Evolutionary conservation across 2,888 invertebrate genomes (phyloP).

Genomic region (Mactromeris polynyma): DNA sequence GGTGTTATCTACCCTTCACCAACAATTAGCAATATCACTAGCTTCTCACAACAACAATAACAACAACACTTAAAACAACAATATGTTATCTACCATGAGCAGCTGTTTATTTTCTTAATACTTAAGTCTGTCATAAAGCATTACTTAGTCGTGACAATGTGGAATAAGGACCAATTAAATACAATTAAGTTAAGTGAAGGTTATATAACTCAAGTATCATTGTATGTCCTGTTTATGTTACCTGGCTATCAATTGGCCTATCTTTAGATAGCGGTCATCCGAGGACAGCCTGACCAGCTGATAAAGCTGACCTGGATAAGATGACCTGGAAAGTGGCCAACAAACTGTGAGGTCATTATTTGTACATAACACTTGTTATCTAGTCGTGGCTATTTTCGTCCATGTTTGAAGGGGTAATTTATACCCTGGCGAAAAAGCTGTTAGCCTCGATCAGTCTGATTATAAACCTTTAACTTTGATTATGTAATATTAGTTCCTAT

Average conservation of each 20-base stretch:
- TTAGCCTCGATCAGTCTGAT: too few species aligned
- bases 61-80: not conserved
- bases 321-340: slow-evolving; percentile 48
- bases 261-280: slow-evolving; percentile 30
- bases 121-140: not conserved
- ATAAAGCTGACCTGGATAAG: slow-evolving; percentile 19
- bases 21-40: too few species aligned
- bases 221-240: not conserved
- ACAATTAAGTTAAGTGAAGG: not conserved
- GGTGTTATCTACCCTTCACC: too few species aligned
- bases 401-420: not conserved
- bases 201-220: not conserved
- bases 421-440: not conserved
- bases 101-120: slow-evolving; percentile 5
- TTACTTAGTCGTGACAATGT: not conserved
- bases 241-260: not conserved
- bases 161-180: not conserved
- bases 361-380: slow-evolving; percentile 17
- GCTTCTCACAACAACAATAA: too few species aligned
- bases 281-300: slow-evolving; percentile 50
- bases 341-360: slow-evolving; percentile 32
- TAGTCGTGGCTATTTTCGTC: slow-evolving; percentile 31
- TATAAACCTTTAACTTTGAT: too few species aligned
- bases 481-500: too few species aligned
- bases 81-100: not conserved